These are phyloP conservation scores for Mamestra brassicae DNA, from an alignment of 2,888 invertebrate species.

Conservation along the genomic window DNA sequence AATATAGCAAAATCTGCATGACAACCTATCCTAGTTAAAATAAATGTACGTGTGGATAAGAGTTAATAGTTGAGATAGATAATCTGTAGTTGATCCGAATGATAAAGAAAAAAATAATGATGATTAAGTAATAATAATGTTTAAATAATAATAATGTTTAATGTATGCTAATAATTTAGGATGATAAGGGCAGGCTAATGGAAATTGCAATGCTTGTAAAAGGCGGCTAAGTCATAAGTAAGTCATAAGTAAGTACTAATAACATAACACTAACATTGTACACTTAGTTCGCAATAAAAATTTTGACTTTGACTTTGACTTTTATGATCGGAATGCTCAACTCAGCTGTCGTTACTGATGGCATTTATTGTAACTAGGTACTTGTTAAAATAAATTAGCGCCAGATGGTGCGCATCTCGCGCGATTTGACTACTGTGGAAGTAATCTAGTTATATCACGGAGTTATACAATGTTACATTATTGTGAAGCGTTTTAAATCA, in stretches of 20 bases:
- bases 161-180: too few species aligned
- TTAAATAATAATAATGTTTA: too few species aligned
- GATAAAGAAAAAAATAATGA: too few species aligned
- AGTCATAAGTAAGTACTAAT: too few species aligned
- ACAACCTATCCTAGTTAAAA: neutral
- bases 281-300: too few species aligned
- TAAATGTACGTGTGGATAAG: neutral
- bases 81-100: too few species aligned
- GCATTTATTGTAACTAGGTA: conserved; percentile 4
- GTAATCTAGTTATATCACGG: neutral
- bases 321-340: neutral
- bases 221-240: too few species aligned
- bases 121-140: too few species aligned
- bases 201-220: too few species aligned
- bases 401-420: conserved; percentile 1
- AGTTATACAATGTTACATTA: neutral
- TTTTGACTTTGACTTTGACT: too few species aligned
- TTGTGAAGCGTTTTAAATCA: neutral
- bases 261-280: too few species aligned
- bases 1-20: neutral
- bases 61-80: neutral
- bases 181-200: too few species aligned
- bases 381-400: conserved; percentile 14
- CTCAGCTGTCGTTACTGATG: neutral
- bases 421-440: neutral